Percentiles rank a stretch among this genome's conserved stretches.
phyloP scores from a whole-genome alignment of 2,113 vertebrate genomes.

The Ifrita kowaldi region DNA sequence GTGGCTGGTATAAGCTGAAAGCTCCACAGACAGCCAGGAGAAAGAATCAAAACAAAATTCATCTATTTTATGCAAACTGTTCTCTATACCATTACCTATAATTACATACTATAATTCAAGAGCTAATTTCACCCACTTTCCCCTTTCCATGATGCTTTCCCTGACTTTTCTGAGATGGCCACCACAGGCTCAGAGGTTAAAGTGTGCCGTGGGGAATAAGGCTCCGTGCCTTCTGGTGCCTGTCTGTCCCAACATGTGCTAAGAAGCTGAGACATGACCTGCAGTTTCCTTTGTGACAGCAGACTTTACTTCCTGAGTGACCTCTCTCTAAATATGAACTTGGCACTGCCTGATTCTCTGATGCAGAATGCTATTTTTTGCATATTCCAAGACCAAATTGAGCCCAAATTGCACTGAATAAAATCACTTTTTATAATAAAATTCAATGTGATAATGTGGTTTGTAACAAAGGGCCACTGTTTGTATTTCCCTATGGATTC shows the following conservation, averaged over 20 bases:
- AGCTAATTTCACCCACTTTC: neutral
- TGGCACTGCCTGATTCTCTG: neutral
- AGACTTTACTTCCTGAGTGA: neutral
- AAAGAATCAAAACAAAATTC: neutral
- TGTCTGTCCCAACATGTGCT: neutral
- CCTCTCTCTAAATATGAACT: neutral
- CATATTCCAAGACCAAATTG: neutral
- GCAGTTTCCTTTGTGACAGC: neutral
- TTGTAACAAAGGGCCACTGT: neutral
- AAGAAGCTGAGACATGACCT: neutral
- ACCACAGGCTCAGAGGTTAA: neutral
- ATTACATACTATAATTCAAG: neutral
- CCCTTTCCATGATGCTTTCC: rapidly evolving
- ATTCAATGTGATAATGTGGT: neutral
- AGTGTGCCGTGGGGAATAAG: rapidly evolving
- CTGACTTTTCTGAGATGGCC: neutral
- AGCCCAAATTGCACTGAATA: neutral
- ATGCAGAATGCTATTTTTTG: neutral
- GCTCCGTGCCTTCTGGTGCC: rapidly evolving
- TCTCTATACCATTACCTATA: neutral
- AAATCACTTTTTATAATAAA: neutral
- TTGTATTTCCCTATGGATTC: neutral
- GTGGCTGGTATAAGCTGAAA: neutral
- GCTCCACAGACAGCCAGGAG: neutral
- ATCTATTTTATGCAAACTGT: neutral